Evolutionary conservation across 2,888 invertebrate species (phyloP).

Genomic region (Fragum sueziense): DNA sequence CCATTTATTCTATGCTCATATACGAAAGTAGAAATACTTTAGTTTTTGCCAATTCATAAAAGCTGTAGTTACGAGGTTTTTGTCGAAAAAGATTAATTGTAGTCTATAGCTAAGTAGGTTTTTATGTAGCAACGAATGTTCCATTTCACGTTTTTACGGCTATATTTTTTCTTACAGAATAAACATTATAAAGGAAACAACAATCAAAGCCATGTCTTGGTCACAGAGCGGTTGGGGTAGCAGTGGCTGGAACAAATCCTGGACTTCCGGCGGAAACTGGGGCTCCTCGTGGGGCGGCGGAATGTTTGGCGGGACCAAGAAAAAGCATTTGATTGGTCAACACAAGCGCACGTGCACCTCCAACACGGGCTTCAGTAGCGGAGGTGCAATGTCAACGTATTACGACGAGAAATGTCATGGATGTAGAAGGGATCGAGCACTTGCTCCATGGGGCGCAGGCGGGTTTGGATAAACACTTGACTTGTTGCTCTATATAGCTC

Average conservation of each 20-base stretch:
- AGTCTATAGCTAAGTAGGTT: too few relatives aligned
- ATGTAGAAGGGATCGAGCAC: constrained; percentile 3
- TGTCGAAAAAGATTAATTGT: too few relatives aligned
- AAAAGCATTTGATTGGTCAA: constrained; percentile 5
- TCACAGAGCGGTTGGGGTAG: constrained; percentile 15
- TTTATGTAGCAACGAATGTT: too few relatives aligned
- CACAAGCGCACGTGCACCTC: constrained; percentile 5
- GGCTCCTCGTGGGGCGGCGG: constrained; percentile 2
- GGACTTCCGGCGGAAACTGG: neutral
- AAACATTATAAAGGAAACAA: too few relatives aligned
- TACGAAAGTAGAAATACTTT: too few relatives aligned
- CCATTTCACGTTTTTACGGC: too few relatives aligned
- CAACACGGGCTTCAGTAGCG: constrained; percentile 6
- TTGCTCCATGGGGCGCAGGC: constrained; percentile 1
- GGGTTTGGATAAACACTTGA: constrained; percentile 1
- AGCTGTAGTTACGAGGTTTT: too few relatives aligned
- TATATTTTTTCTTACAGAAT: too few relatives aligned
- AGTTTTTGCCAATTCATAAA: too few relatives aligned
- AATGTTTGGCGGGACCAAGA: constrained; percentile 4
- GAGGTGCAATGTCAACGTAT: constrained; percentile 10
- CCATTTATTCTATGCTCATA: too few relatives aligned
- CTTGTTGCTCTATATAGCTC: too few relatives aligned
- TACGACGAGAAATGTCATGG: constrained; percentile 11
- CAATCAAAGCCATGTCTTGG: constrained; percentile 1
- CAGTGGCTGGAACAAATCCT: constrained; percentile 13